These are phyloP conservation scores for Apodemia mormo DNA, from an alignment of 2,888 invertebrate species.

Conservation along the genomic window DNA sequence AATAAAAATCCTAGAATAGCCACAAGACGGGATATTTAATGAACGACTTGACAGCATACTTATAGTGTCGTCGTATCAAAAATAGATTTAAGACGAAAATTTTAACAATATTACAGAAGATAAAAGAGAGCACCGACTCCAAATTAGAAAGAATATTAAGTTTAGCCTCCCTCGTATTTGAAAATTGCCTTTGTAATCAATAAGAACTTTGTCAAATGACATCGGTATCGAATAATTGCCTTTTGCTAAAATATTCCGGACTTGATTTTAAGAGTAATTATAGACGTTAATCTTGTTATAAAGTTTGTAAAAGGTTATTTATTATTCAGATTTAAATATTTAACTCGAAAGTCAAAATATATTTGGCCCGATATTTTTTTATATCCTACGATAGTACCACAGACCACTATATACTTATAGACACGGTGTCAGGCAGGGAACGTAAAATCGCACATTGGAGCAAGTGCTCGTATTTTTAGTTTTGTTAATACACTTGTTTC, in stretches of 20 bases:
- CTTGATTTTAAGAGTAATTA: neutral
- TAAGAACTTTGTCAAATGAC: constrained; percentile 8
- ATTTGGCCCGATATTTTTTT: no score
- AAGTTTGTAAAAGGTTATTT: neutral
- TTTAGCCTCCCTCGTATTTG: constrained; percentile 1
- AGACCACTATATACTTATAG: no score
- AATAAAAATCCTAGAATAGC: no score
- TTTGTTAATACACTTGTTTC: no score
- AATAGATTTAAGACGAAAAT: neutral
- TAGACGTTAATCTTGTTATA: neutral
- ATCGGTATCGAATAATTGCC: neutral
- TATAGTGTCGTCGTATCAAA: neutral
- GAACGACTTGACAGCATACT: no score
- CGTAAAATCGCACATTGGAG: no score
- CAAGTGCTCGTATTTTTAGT: no score
- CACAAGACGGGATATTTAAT: no score
- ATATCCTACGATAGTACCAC: no score
- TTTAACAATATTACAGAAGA: neutral
- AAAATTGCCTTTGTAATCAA: constrained; percentile 12
- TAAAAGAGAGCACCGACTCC: neutral
- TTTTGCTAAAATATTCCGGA: neutral
- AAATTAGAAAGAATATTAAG: constrained; percentile 14
- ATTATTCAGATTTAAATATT: neutral
- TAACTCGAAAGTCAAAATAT: neutral
- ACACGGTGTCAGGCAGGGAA: no score